Conservation (phyloP, 2,888 invertebrate genomes). For the Linnaemya tessellans region DNA sequence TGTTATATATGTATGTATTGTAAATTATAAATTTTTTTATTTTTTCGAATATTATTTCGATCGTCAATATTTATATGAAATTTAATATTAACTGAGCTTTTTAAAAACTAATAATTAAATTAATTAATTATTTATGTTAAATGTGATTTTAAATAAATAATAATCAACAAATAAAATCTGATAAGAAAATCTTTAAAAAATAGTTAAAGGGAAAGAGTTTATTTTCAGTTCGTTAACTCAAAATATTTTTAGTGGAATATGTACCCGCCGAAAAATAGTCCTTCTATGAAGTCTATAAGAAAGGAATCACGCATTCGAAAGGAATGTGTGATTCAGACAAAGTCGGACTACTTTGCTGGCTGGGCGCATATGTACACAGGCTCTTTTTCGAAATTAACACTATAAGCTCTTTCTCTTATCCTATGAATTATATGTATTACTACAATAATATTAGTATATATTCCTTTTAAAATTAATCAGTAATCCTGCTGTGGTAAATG, state of each 20-base stretch:
- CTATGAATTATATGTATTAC: not conserved
- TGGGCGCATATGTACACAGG: too few species aligned
- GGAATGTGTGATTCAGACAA: too few species aligned
- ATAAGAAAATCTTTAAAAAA: not conserved
- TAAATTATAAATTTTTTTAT: constrained; percentile 32
- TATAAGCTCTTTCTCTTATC: not conserved
- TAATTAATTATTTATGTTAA: constrained; percentile 29
- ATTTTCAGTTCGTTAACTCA: not conserved
- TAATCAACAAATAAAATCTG: not conserved
- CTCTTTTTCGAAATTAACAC: too few species aligned
- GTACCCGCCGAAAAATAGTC: too few species aligned
- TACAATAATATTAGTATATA: not conserved
- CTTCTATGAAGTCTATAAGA: too few species aligned
- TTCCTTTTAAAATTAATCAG: constrained; percentile 32
- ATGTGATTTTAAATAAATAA: constrained; percentile 40
- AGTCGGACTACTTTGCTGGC: too few species aligned
- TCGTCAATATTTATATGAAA: constrained; percentile 30
- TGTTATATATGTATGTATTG: not conserved
- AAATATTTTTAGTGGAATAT: too few species aligned
- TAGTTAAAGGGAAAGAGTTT: not conserved
- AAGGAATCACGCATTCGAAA: too few species aligned
- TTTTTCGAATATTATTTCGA: constrained; percentile 53
- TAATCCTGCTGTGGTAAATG: constrained; percentile 51
- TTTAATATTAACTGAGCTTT: constrained; percentile 41
- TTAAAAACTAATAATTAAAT: constrained; percentile 19